These are phyloP conservation scores for Periophthalmus magnuspinnatus DNA, from an alignment of 2,797 vertebrate species.

Conservation along the genomic window DNA sequence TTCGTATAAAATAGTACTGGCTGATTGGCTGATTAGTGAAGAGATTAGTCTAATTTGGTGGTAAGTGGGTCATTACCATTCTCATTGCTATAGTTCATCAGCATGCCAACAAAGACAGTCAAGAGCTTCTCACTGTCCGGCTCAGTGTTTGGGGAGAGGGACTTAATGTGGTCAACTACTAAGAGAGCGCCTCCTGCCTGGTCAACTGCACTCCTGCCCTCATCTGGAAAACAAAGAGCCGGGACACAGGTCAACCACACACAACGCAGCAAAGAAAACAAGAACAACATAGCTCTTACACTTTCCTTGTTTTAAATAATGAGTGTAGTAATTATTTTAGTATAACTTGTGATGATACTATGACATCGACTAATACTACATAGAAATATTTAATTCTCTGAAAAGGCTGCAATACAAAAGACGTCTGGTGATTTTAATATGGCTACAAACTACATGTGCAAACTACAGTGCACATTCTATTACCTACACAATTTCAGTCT, in stretches of 20 bases:
- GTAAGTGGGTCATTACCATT: constrained; percentile 91
- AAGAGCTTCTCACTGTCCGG: constrained; percentile 98
- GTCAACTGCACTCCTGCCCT: constrained; percentile 99
- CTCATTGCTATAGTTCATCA: constrained; percentile 99
- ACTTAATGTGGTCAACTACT: constrained; percentile 97
- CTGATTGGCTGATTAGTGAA: constrained; percentile 63
- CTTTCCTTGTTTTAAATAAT: background rate
- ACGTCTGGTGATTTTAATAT: no score
- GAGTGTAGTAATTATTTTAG: background rate
- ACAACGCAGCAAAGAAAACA: constrained; percentile 41
- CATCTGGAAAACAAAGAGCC: constrained; percentile 99
- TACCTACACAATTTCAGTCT: no score
- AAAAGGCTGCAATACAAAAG: background rate
- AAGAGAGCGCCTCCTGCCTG: constrained; percentile 97
- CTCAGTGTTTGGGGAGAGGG: constrained; percentile 94
- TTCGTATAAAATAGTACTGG: constrained; percentile 36
- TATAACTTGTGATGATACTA: background rate
- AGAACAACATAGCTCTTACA: constrained; percentile 32
- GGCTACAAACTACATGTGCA: no score
- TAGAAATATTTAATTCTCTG: background rate
- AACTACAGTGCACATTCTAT: no score
- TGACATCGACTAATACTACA: background rate
- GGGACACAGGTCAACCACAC: constrained; percentile 85
- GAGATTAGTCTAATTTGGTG: constrained; percentile 57
- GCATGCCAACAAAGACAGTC: constrained; percentile 99